Evolutionary conservation across 1,140 invertebrate species (phyloP).

Genomic region (Danaus melanippus): DNA sequence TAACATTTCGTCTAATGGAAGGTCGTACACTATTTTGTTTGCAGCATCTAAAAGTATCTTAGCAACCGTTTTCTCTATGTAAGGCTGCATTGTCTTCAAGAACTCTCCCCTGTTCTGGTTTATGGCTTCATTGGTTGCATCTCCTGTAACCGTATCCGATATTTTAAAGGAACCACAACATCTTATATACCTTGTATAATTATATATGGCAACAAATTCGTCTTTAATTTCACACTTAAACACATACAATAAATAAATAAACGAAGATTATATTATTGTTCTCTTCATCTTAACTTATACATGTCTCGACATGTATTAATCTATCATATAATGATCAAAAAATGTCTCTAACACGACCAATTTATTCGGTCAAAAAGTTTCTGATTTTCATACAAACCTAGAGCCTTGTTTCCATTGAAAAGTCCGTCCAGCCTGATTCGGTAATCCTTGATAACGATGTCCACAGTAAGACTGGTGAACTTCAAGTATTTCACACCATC

Average conservation of each 20-base stretch:
- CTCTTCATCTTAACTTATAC: too few relatives aligned
- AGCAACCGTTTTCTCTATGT: slow-evolving; percentile 73
- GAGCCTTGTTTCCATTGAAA: slow-evolving; percentile 72
- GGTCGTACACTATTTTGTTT: slow-evolving; percentile 73
- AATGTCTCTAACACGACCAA: too few relatives aligned
- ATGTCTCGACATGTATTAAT: too few relatives aligned
- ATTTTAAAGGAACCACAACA: background rate
- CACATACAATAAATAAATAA: too few relatives aligned
- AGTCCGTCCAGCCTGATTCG: slow-evolving; percentile 73
- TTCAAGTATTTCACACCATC: slow-evolving; percentile 72
- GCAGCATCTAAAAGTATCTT: slow-evolving; percentile 72
- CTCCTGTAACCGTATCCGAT: slow-evolving; percentile 36
- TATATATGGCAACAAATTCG: background rate
- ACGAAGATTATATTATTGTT: too few relatives aligned
- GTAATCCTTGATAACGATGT: slow-evolving; percentile 74
- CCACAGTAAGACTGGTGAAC: slow-evolving; percentile 69
- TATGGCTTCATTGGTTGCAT: slow-evolving; percentile 75
- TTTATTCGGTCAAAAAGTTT: too few relatives aligned
- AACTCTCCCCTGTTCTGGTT: slow-evolving; percentile 77
- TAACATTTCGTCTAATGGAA: slow-evolving; percentile 74
- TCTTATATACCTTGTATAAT: background rate
- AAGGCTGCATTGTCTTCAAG: slow-evolving; percentile 73
- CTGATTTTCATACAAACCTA: slow-evolving; percentile 52
- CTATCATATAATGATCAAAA: too few relatives aligned
- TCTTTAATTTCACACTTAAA: too few relatives aligned